Conservation (phyloP, 2,888 invertebrate genomes). For the Sphaerophoria taeniata region DNA sequence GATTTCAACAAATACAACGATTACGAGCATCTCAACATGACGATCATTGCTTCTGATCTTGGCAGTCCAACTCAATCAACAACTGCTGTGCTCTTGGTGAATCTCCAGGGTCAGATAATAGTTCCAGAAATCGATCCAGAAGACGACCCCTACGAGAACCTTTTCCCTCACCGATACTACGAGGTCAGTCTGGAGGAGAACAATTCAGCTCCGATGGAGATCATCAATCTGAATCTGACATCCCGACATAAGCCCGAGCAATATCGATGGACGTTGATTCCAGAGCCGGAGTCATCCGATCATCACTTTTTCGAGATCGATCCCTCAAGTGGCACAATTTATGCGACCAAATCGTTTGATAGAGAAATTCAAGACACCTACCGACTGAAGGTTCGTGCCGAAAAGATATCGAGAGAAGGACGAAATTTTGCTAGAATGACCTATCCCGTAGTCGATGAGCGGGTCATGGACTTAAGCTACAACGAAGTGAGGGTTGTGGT, state of each 20-base stretch:
- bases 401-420: conserved; percentile 85
- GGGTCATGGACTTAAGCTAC: conserved; percentile 87
- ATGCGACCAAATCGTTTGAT: conserved; percentile 89
- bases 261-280: conserved; percentile 86
- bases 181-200: conserved; percentile 93
- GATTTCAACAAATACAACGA: conserved; percentile 83
- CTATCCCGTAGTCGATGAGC: conserved; percentile 90
- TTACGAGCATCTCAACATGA: conserved; percentile 87
- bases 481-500: conserved; percentile 92
- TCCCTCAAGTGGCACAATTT: conserved; percentile 89
- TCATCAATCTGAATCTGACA: conserved; percentile 90
- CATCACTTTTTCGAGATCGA: conserved; percentile 89
- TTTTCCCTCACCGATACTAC: conserved; percentile 89
- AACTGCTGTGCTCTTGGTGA: conserved; percentile 88
- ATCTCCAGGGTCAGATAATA: conserved; percentile 84
- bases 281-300: conserved; percentile 85
- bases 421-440: conserved; percentile 89
- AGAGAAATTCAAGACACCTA: conserved; percentile 88
- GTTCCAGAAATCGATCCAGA: conserved; percentile 82
- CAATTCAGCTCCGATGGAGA: conserved; percentile 88
- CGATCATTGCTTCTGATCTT: conserved; percentile 92
- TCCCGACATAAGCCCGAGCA: conserved; percentile 86
- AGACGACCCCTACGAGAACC: conserved; percentile 77
- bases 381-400: conserved; percentile 83
- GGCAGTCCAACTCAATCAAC: conserved; percentile 93